Percentiles rank a stretch among this genome's conserved stretches.
Evolutionary conservation across 2,113 vertebrate species (phyloP).

Genomic region (Toxotes jaculatrix): DNA sequence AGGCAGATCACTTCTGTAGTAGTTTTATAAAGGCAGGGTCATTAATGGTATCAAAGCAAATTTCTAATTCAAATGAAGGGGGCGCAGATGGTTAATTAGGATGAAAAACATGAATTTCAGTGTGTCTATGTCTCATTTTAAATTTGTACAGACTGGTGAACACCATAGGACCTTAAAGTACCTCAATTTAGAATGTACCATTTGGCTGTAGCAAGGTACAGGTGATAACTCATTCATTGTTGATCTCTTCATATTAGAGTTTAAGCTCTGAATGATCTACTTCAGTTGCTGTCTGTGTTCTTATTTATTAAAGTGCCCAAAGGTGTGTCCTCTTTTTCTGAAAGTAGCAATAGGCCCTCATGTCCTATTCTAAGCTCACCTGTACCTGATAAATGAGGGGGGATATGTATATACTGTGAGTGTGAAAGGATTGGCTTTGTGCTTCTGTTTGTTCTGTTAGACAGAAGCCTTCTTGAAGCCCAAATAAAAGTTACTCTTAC

Average conservation of each 20-base stretch:
- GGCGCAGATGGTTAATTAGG: not conserved
- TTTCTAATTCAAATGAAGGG: conserved; percentile 5
- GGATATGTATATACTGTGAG: conserved; percentile 58
- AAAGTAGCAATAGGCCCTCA: conserved; percentile 8
- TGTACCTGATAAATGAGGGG: conserved; percentile 28
- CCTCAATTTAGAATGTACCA: conserved; percentile 48
- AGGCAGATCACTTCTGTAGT: not conserved
- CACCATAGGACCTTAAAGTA: conserved; percentile 58
- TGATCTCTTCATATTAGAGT: not conserved
- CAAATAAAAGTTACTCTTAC: conserved; percentile 73
- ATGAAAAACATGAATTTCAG: not conserved
- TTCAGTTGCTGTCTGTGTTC: conserved; percentile 35
- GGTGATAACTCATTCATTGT: not conserved
- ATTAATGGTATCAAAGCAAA: conserved; percentile 16
- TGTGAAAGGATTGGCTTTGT: conserved; percentile 43
- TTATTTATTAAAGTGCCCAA: conserved; percentile 79
- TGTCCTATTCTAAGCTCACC: not conserved
- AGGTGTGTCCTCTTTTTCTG: conserved; percentile 31
- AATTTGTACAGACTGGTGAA: conserved; percentile 13
- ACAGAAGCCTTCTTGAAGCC: conserved; percentile 41
- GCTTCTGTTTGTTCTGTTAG: conserved; percentile 47
- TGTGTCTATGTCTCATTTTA: not conserved
- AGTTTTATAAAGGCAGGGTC: conserved; percentile 24
- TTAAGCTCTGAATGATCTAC: conserved; percentile 4
- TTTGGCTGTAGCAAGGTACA: conserved; percentile 26